Conservation (phyloP, 1,140 invertebrate species). For the Drosophila tani region DNA sequence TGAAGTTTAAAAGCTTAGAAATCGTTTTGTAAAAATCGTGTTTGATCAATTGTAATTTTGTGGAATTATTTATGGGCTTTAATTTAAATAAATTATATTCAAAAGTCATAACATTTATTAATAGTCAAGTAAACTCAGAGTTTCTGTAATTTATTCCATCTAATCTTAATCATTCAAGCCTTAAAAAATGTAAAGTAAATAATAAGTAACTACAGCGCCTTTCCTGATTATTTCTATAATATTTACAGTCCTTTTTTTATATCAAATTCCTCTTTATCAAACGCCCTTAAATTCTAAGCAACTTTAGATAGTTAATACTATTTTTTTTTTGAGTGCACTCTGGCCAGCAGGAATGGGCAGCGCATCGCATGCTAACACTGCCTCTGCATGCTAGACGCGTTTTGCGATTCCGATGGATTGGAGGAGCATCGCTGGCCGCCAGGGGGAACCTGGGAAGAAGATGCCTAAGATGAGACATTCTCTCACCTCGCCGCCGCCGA, state of each 20-base stretch:
- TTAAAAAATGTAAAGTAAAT: no score
- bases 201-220: fast-evolving
- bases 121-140: no score
- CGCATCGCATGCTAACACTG: conserved; percentile 55
- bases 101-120: no score
- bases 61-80: no score
- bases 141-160: neutral
- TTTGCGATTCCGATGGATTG: conserved; percentile 32
- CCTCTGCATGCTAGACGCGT: conserved; percentile 66
- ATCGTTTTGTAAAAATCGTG: neutral
- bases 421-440: conserved; percentile 12
- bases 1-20: neutral
- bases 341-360: conserved; percentile 5
- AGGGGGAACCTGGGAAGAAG: neutral
- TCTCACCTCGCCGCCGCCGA: conserved; percentile 62
- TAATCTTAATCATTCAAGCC: neutral
- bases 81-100: no score
- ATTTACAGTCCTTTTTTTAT: neutral
- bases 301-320: fast-evolving
- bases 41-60: neutral
- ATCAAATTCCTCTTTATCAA: neutral
- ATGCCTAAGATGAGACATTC: conserved; percentile 46
- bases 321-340: conserved; percentile 10
- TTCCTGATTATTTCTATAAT: neutral
- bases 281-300: neutral